Evolutionary conservation across 1,140 invertebrate genomes (phyloP).

Genomic region (Caenorhabditis remanei): DNA sequence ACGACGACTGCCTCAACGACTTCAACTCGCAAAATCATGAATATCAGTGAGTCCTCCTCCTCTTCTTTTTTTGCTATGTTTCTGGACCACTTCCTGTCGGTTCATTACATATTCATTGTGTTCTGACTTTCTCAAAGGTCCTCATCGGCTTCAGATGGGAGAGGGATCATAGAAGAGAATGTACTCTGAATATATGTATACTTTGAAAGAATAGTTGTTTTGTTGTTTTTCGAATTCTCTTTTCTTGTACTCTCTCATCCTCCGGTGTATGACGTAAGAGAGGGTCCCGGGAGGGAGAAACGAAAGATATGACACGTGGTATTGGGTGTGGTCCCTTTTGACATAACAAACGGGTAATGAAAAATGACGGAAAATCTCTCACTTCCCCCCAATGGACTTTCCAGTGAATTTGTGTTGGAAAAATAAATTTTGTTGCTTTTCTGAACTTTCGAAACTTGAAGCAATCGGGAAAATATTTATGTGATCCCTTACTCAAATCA

Average conservation of each 20-base stretch:
- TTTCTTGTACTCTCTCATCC: not conserved
- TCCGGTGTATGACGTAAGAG: conserved; percentile 17
- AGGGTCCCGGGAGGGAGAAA: conserved; percentile 22
- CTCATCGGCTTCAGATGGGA: not conserved
- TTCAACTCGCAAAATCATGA: conserved; percentile 54
- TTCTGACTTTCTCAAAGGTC: conserved; percentile 5
- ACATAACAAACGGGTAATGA: conserved; percentile 26
- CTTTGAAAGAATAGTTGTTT: conserved; percentile 16
- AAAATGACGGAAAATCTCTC: not conserved
- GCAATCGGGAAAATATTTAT: conserved; percentile 7
- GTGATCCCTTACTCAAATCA: not conserved
- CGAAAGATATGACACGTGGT: conserved; percentile 37
- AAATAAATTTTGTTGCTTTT: not conserved
- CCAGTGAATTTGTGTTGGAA: not conserved
- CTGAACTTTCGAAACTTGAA: not conserved
- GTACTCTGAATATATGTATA: not conserved
- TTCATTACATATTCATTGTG: conserved; percentile 45
- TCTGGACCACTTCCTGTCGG: conserved; percentile 28
- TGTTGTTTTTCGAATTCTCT: not conserved
- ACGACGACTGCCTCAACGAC: conserved; percentile 29
- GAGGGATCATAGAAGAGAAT: conserved; percentile 6
- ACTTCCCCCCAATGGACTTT: not conserved
- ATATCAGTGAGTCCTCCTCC: conserved; percentile 37
- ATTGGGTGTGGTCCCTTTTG: conserved; percentile 20
- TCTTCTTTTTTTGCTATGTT: not conserved